Conservation (phyloP, 2,113 vertebrate species). For the Hiodon tergisus region DNA sequence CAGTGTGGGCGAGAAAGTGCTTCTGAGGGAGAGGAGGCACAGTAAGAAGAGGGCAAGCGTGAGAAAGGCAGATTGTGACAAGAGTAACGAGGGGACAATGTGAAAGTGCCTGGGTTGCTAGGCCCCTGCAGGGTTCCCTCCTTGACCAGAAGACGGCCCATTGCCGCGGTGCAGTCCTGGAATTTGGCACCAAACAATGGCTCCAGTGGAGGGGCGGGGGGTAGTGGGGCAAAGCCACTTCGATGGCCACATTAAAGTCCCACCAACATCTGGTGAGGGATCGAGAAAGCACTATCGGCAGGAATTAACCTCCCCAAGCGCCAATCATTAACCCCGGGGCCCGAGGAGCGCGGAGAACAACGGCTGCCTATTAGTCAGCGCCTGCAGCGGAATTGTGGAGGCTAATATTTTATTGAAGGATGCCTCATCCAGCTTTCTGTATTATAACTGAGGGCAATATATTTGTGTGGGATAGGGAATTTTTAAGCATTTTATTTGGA, state of each 20-base stretch:
- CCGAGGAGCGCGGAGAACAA: slow-evolving; percentile 82
- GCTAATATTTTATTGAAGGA: slow-evolving; percentile 90
- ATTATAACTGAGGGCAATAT: slow-evolving; percentile 62
- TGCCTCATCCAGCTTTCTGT: slow-evolving; percentile 60
- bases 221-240: slow-evolving; percentile 85
- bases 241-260: slow-evolving; percentile 98
- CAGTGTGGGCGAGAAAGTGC: slow-evolving; percentile 45
- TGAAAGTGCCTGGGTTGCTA: slow-evolving; percentile 26
- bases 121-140: slow-evolving; percentile 60
- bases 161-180: slow-evolving; percentile 81
- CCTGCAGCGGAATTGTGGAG: slow-evolving; percentile 61
- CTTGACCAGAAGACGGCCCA: slow-evolving; percentile 68
- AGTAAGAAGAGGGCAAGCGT: slow-evolving; percentile 13
- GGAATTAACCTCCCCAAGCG: slow-evolving; percentile 87
- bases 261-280: slow-evolving; percentile 92
- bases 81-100: not conserved
- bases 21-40: not conserved
- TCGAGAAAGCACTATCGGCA: slow-evolving; percentile 86
- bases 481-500: slow-evolving; percentile 57
- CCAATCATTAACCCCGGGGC: slow-evolving; percentile 90
- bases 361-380: slow-evolving; percentile 88
- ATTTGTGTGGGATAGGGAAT: slow-evolving; percentile 66
- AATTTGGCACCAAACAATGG: slow-evolving; percentile 78
- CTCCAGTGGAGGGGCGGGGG: slow-evolving; percentile 56
- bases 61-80: slow-evolving; percentile 27